Evolutionary conservation across 1,140 invertebrate genomes (phyloP).

Genomic region (Melanaphis sacchari): DNA sequence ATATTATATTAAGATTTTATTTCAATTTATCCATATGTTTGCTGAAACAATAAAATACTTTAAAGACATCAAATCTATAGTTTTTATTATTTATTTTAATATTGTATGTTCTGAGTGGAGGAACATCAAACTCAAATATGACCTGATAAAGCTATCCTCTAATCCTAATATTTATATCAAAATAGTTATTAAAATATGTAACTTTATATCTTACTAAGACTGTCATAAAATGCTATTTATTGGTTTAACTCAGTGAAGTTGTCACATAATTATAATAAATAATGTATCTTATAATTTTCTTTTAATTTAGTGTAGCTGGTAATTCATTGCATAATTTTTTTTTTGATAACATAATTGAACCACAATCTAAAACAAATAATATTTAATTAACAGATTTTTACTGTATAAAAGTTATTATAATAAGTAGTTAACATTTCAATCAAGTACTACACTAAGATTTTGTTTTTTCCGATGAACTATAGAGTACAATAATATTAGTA

Average conservation of each 20-base stretch:
- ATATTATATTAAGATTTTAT: neutral
- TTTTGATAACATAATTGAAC: neutral
- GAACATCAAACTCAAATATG: neutral
- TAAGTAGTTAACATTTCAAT: neutral
- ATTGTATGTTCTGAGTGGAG: neutral
- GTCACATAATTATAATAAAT: too few relatives aligned
- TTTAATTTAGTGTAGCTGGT: neutral
- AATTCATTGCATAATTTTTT: neutral
- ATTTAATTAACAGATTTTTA: neutral
- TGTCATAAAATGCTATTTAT: neutral
- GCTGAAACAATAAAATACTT: neutral
- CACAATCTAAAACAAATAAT: neutral
- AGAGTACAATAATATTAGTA: neutral
- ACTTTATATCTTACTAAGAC: neutral
- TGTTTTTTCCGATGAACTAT: neutral
- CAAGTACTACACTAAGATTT: neutral
- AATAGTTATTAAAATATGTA: neutral
- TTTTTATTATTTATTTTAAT: neutral
- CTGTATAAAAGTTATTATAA: neutral
- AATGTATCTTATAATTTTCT: neutral
- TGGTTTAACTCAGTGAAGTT: neutral
- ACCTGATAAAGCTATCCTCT: neutral
- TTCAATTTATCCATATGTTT: neutral
- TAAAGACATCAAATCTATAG: neutral
- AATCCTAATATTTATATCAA: neutral